Conservation (phyloP, 2,113 vertebrate species). For the Hystrix cristata region DNA sequence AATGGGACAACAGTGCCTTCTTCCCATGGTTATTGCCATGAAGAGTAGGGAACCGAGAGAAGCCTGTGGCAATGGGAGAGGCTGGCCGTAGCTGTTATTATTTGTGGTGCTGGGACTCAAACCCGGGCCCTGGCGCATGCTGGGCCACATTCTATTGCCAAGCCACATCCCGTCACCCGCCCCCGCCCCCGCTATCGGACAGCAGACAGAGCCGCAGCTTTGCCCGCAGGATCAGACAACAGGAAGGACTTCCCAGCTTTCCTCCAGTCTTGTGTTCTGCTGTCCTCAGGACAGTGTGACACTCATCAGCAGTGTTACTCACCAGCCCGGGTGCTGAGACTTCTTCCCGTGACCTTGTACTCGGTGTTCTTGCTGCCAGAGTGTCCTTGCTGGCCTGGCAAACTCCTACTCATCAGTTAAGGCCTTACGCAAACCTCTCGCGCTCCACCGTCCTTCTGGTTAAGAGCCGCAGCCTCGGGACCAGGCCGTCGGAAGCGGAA, state of each 20-base stretch:
- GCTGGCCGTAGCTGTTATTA: not conserved
- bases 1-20: not conserved
- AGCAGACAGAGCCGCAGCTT: not conserved
- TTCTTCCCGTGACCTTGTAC: not conserved
- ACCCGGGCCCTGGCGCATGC: not conserved
- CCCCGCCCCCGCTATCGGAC: not conserved
- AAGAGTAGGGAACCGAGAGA: not conserved
- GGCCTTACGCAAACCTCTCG: not conserved
- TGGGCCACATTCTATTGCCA: not conserved
- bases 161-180: not conserved
- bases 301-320: not conserved
- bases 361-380: not conserved
- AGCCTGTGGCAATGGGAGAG: not conserved
- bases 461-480: not conserved
- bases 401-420: not conserved
- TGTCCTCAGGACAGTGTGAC: not conserved
- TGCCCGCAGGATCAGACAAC: not conserved
- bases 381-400: not conserved
- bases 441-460: accelerated
- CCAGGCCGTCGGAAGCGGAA: not conserved
- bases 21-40: not conserved
- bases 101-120: not conserved
- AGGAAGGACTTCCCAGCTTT: not conserved
- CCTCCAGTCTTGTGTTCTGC: not conserved
- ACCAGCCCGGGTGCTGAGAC: not conserved